phyloP scores from a whole-genome alignment of 2,113 vertebrate species.

The Chloebia gouldiae region DNA sequence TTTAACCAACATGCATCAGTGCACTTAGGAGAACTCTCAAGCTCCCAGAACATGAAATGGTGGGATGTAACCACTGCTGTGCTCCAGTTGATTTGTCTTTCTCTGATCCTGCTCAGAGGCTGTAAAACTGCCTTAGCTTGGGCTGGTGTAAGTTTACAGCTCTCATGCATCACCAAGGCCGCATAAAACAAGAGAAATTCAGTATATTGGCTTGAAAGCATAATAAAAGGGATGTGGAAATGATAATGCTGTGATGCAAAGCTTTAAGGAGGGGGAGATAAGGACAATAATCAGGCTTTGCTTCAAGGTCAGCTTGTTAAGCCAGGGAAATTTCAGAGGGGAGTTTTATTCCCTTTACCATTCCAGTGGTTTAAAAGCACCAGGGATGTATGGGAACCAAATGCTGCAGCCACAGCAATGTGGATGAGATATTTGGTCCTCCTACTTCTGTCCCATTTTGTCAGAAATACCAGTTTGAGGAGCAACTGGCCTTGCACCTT shows the following conservation, averaged over 20 bases:
- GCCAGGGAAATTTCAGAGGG: not conserved
- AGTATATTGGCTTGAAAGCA: not conserved
- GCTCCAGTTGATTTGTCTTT: not conserved
- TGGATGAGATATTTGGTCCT: not conserved
- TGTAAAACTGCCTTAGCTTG: not conserved
- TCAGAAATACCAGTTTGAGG: not conserved
- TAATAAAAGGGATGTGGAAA: not conserved
- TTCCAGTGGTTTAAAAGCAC: not conserved
- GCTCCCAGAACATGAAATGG: not conserved
- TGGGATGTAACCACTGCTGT: not conserved
- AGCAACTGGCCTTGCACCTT: not conserved
- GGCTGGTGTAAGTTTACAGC: not conserved
- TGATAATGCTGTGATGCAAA: not conserved
- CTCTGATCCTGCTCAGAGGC: not conserved
- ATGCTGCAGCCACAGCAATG: not conserved
- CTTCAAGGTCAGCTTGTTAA: not conserved
- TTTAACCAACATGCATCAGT: not conserved
- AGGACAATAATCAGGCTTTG: not conserved
- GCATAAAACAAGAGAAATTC: not conserved
- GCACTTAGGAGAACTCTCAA: not conserved
- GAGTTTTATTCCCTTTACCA: not conserved
- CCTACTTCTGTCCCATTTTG: not conserved
- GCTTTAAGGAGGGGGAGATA: not conserved
- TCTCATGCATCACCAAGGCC: not conserved
- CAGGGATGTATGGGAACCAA: not conserved